Base-by-base conservation (phyloP, 2,888 invertebrate genomes). In the Rhagophthalmus giganteus region DNA sequence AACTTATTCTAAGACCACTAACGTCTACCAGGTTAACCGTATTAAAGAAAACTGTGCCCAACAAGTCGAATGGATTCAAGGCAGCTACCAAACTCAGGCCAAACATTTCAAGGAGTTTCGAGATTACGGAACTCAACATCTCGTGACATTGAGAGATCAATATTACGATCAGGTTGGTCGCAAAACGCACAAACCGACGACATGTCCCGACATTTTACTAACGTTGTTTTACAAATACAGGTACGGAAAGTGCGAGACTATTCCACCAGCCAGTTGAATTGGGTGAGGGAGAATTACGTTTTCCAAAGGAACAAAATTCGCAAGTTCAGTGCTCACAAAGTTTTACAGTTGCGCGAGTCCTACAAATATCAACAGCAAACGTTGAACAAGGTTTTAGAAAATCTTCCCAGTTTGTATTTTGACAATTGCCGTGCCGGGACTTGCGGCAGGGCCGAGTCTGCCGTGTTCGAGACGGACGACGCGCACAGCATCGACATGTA, bases 321-420 rank as follows among this genome's bases (percentile, higher is more conserved):
- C 35, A 95, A 95, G 75, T 96, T 95, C 77, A 94, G 94, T 77
- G 87, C 92, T 11, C 92, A 93, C 71, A 94, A 96, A 75, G 85
- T 95, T 49, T 78, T 94, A 32, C 83, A 91, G 39, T 77, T 96
- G 31, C 85, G 94, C 16, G 94, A 95, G 73, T 92, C 94, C 6
- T 95, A 93, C 80, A 95, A 95, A 75, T 90, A 94, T 70, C 95
- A 96, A 74, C 96, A 96, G 73, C 93, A 94, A 75, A 92, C 94
- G 7, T 78, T 96, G 39, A 92, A 94, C 77, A 95, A 95, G 73
- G 89, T 96, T 3, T 76, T 96, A 47, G 96, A 96, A 74, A 94
- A 94, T 73, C 79, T 96, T 64, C 93, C 93, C 27, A 90, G 86
- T 67, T 78, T 92, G 41, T 93, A 94, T 76, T 86, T 95, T 70